A percentile compares a stretch with the other conserved stretches of the same genome.
Conservation (phyloP, 2,113 vertebrate genomes). For the Cinclus mexicanus region DNA sequence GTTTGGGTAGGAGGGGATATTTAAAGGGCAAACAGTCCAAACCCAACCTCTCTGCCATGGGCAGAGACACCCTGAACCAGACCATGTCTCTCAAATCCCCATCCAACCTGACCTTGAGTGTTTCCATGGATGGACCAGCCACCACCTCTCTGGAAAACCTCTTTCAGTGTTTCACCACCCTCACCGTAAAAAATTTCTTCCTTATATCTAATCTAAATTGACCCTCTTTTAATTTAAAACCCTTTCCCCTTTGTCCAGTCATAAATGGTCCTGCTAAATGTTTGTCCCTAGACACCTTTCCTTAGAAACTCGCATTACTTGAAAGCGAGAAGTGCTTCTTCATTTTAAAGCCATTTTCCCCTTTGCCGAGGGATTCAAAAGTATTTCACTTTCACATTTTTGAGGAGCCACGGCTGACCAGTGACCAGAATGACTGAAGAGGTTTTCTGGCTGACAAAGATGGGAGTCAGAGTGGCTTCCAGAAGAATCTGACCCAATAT, state of each 20-base stretch:
- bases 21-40: neutral
- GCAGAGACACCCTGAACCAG: neutral
- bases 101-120: too few relatives aligned
- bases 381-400: neutral
- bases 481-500: constrained; percentile 14
- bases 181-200: neutral
- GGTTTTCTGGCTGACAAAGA: neutral
- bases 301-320: neutral
- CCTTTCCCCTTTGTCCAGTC: neutral
- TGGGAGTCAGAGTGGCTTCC: neutral
- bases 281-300: neutral
- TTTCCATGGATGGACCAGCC: neutral
- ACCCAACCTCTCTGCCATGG: neutral
- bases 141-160: neutral
- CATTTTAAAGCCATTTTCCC: neutral
- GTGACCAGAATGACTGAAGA: neutral
- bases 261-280: neutral
- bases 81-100: neutral
- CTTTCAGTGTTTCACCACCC: neutral
- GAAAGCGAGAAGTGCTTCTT: neutral
- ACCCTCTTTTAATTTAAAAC: neutral
- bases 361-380: neutral
- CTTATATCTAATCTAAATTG: neutral
- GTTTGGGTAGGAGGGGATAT: neutral
- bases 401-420: neutral